These are phyloP conservation scores for Thamnophis elegans DNA, from an alignment of 2,797 vertebrate species.

Conservation along the genomic window DNA sequence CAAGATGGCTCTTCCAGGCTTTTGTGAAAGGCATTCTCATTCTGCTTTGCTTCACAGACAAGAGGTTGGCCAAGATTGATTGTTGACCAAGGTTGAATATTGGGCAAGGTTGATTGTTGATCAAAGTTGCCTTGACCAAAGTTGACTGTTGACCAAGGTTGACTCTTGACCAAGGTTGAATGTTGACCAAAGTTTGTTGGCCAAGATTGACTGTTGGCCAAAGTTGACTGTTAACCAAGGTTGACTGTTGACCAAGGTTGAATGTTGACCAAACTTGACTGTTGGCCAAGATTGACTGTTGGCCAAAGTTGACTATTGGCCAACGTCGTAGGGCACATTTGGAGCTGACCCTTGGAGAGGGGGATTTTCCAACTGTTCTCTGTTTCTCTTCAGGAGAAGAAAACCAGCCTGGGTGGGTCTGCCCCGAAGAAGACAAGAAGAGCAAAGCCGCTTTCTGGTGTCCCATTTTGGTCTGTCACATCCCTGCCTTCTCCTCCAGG, in stretches of 20 bases:
- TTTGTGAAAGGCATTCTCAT: not conserved
- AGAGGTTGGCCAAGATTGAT: too few species aligned
- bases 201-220: not conserved
- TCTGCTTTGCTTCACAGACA: not conserved
- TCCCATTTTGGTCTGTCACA: conserved; percentile 83
- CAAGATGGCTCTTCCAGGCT: not conserved
- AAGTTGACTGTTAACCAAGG: accelerated
- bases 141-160: too few species aligned
- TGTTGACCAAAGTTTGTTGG: too few species aligned
- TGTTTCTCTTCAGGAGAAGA: conserved; percentile 78
- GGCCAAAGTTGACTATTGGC: accelerated
- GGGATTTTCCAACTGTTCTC: not conserved
- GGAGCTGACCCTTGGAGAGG: not conserved
- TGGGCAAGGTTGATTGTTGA: too few species aligned
- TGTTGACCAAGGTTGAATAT: too few species aligned
- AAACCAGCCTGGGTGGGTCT: conserved; percentile 92
- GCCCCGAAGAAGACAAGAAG: conserved; percentile 85
- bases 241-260: not conserved
- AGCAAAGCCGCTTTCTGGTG: conserved; percentile 82
- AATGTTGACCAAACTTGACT: not conserved
- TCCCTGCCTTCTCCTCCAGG: conserved; percentile 84
- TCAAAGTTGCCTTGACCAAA: too few species aligned
- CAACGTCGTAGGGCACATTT: not conserved
- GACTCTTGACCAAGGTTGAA: too few species aligned
- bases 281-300: not conserved